Percentiles rank a stretch among this genome's conserved stretches.
Evolutionary conservation across 1,140 invertebrate genomes (phyloP).

Genomic region (Stegodyphus dumicola): DNA sequence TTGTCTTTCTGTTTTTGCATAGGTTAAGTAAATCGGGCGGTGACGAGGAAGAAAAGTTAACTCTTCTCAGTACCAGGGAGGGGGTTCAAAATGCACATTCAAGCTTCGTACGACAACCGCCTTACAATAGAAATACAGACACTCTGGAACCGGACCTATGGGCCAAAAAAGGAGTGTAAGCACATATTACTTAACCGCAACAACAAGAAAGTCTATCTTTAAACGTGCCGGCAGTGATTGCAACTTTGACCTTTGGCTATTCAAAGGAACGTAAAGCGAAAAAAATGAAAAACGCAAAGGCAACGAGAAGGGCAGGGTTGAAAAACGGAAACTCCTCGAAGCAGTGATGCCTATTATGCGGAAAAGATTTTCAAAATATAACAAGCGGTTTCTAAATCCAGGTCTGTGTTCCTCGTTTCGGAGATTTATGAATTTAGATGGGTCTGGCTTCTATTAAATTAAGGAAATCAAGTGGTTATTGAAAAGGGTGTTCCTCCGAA

Average conservation of each 20-base stretch:
- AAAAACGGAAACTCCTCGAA: conserved; percentile 13
- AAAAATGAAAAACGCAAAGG: conserved; percentile 5
- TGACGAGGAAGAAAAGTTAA: no score
- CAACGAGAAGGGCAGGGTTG: conserved; percentile 29
- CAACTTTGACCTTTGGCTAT: conserved; percentile 32
- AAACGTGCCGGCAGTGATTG: conserved; percentile 50
- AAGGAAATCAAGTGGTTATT: conserved; percentile 10
- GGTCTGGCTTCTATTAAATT: conserved; percentile 31
- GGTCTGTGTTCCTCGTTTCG: conserved; percentile 11
- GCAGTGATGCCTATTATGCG: conserved; percentile 22
- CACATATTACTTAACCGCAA: conserved; percentile 3
- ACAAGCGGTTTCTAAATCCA: conserved; percentile 1
- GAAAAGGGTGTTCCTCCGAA: background rate
- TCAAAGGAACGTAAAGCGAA: conserved; percentile 25
- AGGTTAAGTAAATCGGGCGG: no score
- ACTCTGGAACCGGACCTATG: conserved; percentile 38
- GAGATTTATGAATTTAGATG: background rate
- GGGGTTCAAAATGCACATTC: background rate
- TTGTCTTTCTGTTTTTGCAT: no score
- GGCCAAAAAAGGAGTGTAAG: conserved; percentile 36
- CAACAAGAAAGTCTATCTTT: conserved; percentile 2
- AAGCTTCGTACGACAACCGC: conserved; percentile 14
- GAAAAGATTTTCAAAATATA: background rate
- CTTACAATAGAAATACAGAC: conserved; percentile 29
- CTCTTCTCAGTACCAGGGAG: no score